A percentile compares a stretch with the other conserved stretches of the same genome.
These are phyloP conservation scores for Ecliptopera silaceata DNA, from an alignment of 2,888 invertebrate species.

Conservation along the genomic window DNA sequence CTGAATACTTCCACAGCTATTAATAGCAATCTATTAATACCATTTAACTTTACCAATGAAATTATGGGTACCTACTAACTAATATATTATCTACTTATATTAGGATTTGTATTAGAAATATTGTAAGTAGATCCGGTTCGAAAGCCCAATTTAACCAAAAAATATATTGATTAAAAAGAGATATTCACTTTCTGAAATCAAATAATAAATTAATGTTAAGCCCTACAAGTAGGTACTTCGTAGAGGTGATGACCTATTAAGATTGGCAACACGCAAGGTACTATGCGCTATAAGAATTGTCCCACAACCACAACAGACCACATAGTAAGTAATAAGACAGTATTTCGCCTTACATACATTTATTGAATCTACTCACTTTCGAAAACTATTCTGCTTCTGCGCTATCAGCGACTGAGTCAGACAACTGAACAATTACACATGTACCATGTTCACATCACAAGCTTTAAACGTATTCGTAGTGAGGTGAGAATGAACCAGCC, in stretches of 20 bases:
- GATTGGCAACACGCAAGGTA: conserved; percentile 41
- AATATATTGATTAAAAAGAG: no score
- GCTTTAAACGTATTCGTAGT: conserved; percentile 10
- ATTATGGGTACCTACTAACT: no score
- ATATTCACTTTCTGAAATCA: no score
- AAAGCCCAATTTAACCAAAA: neutral
- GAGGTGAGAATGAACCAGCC: conserved; percentile 16
- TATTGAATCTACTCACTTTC: no score
- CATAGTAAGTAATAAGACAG: no score
- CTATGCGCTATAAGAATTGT: neutral
- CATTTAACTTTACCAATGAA: neutral
- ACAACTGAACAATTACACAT: neutral
- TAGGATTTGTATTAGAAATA: neutral
- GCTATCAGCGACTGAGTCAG: neutral
- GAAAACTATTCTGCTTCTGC: no score
- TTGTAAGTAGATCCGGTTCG: conserved; percentile 4
- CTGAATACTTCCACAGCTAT: neutral
- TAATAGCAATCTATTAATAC: neutral
- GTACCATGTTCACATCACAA: neutral
- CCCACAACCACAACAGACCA: neutral
- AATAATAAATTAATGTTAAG: no score
- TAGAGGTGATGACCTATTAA: conserved; percentile 35
- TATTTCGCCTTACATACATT: no score
- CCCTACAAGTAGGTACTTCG: no score
- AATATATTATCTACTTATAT: no score